Base-by-base conservation (phyloP, 2,797 vertebrate species). In the Cuculus canorus region DNA sequence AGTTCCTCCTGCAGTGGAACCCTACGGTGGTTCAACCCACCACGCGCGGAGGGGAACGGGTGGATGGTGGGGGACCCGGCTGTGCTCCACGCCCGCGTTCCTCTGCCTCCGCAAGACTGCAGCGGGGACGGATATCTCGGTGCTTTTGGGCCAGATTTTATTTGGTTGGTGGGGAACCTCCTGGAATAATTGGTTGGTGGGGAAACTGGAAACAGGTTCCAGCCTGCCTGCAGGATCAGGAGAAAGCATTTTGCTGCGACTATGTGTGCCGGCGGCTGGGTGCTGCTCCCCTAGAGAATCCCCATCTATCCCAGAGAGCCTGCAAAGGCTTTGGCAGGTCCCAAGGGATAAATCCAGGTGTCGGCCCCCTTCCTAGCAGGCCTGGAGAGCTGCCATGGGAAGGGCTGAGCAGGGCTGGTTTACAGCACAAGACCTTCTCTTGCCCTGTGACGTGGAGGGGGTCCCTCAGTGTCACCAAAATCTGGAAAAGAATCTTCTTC, bases 1-100 rank as follows among this genome's bases (percentile, higher is more conserved):
- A 24, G 18, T 1, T n/a, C 5, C 18, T 53, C 9, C 69, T 13
- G 11, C 3, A 21, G 3, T 6, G 41, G 21, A 15, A 9, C 18
- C 35, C 0, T 0, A 0, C 0, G 37, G 12, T 2, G 32, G 17
- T 2, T 53, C 14, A 14, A 19, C 22, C 52, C 1, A 35, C 54
- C 4, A 2, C 4, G 48, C 8, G n/a, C n/a, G n/a, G n/a, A n/a
- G 28, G 32, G 32, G 47, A 60, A 33, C 0, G 39, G 69, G 64
- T 1, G 54, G 24, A 0, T 27, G 41, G 41, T 19, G 9, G 63
- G 23, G 50, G 30, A 7, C 21, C n/a, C 47, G 90, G n/a, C 54
- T 28, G 35, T 4, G 37, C 56, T 23, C 56, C 37, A 5, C 2
- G 1, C 47, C 43, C 1, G 1, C 7, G 7, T 65, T 59, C 78